These are phyloP conservation scores for Dryocosmus kuriphilus DNA, from an alignment of 2,888 invertebrate species.

Conservation along the genomic window DNA sequence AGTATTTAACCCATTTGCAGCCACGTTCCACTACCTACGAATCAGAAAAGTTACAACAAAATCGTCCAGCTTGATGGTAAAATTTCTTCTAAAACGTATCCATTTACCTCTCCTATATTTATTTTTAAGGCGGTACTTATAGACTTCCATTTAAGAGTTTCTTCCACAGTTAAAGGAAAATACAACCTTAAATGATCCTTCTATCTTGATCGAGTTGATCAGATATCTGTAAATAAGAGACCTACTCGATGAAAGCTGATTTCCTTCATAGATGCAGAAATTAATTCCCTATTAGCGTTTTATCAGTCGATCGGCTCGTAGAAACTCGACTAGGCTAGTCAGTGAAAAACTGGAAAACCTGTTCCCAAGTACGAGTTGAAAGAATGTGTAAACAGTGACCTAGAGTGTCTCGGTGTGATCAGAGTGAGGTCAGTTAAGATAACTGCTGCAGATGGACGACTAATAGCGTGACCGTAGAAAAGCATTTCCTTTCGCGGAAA, in stretches of 20 bases:
- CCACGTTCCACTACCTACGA: constrained; percentile 23
- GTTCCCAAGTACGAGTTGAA: constrained; percentile 29
- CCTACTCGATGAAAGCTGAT: constrained; percentile 25
- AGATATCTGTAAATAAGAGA: constrained; percentile 1
- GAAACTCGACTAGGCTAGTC: constrained; percentile 22
- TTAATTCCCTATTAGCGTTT: neutral
- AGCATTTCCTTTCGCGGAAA: constrained; percentile 41
- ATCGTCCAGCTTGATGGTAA: neutral
- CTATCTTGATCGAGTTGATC: neutral
- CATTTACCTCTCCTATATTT: neutral
- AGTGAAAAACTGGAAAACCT: constrained; percentile 17
- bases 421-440: constrained; percentile 32
- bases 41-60: neutral
- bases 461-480: constrained; percentile 33
- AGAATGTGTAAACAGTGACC: constrained; percentile 39
- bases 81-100: neutral
- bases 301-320: constrained; percentile 23
- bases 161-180: too few relatives aligned
- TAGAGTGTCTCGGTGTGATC: constrained; percentile 31
- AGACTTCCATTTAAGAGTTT: too few relatives aligned
- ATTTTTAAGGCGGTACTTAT: too few relatives aligned
- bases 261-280: constrained; percentile 25
- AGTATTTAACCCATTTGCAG: constrained; percentile 40
- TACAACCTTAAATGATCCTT: neutral
- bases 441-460: neutral